Percentiles rank a stretch among this genome's conserved stretches.
phyloP scores from a whole-genome alignment of 1,140 invertebrate species.

The Frieseomelitta varia region DNA sequence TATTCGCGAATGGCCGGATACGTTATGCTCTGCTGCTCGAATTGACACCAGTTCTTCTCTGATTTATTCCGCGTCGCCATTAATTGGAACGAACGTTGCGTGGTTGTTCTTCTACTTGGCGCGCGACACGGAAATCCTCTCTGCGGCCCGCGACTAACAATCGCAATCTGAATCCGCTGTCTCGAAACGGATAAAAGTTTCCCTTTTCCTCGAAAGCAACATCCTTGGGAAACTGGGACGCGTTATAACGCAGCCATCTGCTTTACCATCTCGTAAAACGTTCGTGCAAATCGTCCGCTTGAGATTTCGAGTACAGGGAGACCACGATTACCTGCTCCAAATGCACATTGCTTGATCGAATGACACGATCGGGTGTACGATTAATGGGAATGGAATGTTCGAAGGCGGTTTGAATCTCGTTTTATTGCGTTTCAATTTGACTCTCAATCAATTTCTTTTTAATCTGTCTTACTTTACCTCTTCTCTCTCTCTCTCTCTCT shows the following conservation, averaged over 20 bases:
- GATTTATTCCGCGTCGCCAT: constrained; percentile 55
- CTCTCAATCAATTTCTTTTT: neutral
- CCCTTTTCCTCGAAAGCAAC: neutral
- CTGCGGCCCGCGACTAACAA: constrained; percentile 46
- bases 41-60: constrained; percentile 5
- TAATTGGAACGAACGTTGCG: constrained; percentile 57
- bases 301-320: neutral
- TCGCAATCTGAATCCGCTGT: constrained; percentile 3
- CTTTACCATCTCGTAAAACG: neutral
- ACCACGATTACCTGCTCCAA: neutral
- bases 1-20: constrained; percentile 21
- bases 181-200: neutral
- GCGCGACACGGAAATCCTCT: constrained; percentile 64
- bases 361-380: neutral
- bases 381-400: neutral
- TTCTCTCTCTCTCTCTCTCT: neutral
- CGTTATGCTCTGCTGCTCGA: constrained; percentile 29
- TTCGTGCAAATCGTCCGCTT: neutral
- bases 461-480: neutral
- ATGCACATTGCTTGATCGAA: neutral
- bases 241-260: neutral
- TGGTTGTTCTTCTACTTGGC: constrained; percentile 15
- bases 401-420: neutral
- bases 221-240: neutral
- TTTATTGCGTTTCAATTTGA: neutral